Conservation (phyloP, 2,888 invertebrate genomes). For the Drosophila parthenogenetica region DNA sequence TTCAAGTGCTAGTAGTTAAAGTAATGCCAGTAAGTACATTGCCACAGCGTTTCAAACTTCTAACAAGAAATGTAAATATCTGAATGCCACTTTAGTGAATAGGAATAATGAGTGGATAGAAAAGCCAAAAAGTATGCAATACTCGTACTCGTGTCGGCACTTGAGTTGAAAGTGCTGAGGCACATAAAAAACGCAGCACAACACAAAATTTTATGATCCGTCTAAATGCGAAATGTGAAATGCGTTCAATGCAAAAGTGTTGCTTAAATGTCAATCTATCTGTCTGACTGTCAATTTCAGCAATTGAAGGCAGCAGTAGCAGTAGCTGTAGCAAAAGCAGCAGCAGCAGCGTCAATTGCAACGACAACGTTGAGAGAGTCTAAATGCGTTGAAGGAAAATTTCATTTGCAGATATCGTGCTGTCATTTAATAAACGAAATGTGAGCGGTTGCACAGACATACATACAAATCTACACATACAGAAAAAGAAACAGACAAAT, state of each 20-base stretch:
- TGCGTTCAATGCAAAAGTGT: conserved; percentile 78
- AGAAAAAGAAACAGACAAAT: conserved; percentile 58
- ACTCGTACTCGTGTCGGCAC: conserved; percentile 48
- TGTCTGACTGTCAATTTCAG: conserved; percentile 80
- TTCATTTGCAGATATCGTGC: conserved; percentile 85
- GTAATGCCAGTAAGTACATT: conserved; percentile 27
- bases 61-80: conserved; percentile 17
- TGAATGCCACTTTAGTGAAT: conserved; percentile 22
- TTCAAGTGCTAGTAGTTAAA: neutral
- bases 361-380: conserved; percentile 53
- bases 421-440: conserved; percentile 84
- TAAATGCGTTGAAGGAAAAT: conserved; percentile 81
- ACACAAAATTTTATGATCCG: conserved; percentile 75
- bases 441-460: conserved; percentile 62
- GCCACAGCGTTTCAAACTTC: conserved; percentile 7
- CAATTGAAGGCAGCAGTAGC: conserved; percentile 68
- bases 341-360: conserved; percentile 14
- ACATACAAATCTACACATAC: conserved; percentile 17
- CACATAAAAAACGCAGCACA: conserved; percentile 60
- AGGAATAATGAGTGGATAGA: conserved; percentile 44
- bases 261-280: conserved; percentile 82
- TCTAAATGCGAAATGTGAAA: conserved; percentile 66
- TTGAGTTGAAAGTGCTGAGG: conserved; percentile 65
- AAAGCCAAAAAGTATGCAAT: conserved; percentile 73
- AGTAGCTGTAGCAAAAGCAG: conserved; percentile 50